Evolutionary conservation across 2,888 invertebrate genomes (phyloP).

Genomic region (Drosophila kambysellisi): DNA sequence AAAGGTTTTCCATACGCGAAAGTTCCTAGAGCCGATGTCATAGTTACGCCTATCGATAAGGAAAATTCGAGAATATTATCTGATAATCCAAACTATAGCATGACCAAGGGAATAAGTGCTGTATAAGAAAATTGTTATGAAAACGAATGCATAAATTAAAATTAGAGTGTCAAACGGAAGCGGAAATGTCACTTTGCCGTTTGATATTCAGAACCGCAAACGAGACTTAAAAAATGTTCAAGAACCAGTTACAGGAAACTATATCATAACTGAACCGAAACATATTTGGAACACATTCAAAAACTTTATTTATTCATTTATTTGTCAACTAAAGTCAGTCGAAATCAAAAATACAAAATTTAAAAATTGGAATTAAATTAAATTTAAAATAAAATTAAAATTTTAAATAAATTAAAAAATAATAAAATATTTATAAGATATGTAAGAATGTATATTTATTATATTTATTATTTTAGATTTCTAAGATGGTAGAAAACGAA

Average conservation of each 20-base stretch:
- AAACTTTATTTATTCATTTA: too few relatives aligned
- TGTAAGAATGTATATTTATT: too few relatives aligned
- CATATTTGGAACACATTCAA: background rate
- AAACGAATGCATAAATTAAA: background rate
- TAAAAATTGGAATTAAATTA: too few relatives aligned
- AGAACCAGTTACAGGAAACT: background rate
- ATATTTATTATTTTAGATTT: too few relatives aligned
- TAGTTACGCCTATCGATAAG: background rate
- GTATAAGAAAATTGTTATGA: background rate
- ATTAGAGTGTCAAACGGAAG: background rate
- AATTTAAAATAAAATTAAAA: too few relatives aligned
- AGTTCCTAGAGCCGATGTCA: background rate
- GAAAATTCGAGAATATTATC: background rate
- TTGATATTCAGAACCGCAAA: background rate
- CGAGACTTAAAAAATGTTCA: background rate
- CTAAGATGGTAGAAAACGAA: too few relatives aligned
- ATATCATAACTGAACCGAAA: background rate
- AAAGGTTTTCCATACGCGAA: slow-evolving; percentile 10
- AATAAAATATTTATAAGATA: too few relatives aligned
- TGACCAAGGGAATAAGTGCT: background rate
- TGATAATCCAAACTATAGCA: background rate
- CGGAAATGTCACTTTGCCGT: background rate
- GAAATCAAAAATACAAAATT: too few relatives aligned
- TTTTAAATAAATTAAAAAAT: too few relatives aligned
- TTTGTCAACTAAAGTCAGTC: too few relatives aligned